Evolutionary conservation across 2,113 vertebrate species (phyloP).

Genomic region (Conger conger): DNA sequence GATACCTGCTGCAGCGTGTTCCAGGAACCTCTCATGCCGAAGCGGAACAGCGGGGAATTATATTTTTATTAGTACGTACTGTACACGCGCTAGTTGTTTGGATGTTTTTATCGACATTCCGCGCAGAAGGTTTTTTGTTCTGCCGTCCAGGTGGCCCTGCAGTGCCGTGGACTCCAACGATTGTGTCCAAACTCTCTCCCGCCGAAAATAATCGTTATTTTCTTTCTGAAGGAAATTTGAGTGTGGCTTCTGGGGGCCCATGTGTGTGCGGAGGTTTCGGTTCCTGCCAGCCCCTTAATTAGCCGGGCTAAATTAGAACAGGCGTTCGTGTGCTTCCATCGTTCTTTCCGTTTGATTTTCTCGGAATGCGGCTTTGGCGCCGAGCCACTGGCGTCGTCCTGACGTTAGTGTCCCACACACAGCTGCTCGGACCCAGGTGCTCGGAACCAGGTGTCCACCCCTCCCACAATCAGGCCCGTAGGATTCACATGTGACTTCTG

Average conservation of each 20-base stretch:
- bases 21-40: neutral
- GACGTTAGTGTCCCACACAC: too few species aligned
- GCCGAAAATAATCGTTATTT: neutral
- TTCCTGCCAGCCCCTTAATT: neutral
- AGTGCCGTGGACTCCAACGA: neutral
- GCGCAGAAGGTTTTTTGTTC: neutral
- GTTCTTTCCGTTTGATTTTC: neutral
- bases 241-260: neutral
- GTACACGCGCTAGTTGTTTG: neutral
- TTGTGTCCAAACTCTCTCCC: neutral
- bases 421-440: too few species aligned
- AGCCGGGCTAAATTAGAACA: neutral
- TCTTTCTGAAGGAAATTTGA: neutral
- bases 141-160: neutral
- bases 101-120: neutral
- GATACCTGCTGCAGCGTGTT: neutral
- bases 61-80: neutral
- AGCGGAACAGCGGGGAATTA: neutral
- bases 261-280: neutral
- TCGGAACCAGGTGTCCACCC: too few species aligned
- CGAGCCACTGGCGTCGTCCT: too few species aligned
- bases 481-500: neutral
- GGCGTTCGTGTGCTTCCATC: neutral
- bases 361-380: neutral
- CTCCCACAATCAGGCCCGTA: neutral